These are phyloP conservation scores for Ephestia elutella DNA, from an alignment of 1,140 invertebrate genomes.

Conservation along the genomic window DNA sequence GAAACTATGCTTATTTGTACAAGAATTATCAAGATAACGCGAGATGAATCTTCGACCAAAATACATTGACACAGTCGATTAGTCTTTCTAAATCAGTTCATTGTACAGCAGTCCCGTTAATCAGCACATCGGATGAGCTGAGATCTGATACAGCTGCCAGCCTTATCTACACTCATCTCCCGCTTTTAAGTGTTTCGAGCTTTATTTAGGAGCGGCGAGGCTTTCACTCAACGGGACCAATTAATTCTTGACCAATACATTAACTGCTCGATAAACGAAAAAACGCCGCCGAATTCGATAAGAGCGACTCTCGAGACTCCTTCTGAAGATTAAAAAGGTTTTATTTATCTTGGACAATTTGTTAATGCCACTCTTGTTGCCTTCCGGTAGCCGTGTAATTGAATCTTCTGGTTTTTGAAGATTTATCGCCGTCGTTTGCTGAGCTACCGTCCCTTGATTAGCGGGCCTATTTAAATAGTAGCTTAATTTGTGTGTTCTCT, in stretches of 20 bases:
- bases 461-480: constrained; percentile 30
- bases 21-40: background rate
- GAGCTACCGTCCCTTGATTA: constrained; percentile 66
- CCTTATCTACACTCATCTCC: constrained; percentile 31
- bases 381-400: constrained; percentile 69
- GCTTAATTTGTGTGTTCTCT: constrained; percentile 33
- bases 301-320: constrained; percentile 45
- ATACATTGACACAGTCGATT: background rate
- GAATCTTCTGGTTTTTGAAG: constrained; percentile 69
- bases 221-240: constrained; percentile 51
- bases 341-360: constrained; percentile 72
- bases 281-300: constrained; percentile 44
- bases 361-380: constrained; percentile 65
- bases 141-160: background rate
- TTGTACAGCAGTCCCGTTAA: background rate
- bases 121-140: too few relatives aligned
- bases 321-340: constrained; percentile 58
- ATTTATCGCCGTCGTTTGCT: constrained; percentile 55
- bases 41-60: background rate
- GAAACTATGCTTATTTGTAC: background rate
- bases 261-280: constrained; percentile 59
- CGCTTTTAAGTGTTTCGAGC: constrained; percentile 41
- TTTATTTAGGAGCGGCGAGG: constrained; percentile 49
- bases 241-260: constrained; percentile 61
- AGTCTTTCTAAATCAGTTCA: constrained; percentile 1